Evolutionary conservation across 2,113 vertebrate genomes (phyloP).

Genomic region (Montifringilla adamsi): DNA sequence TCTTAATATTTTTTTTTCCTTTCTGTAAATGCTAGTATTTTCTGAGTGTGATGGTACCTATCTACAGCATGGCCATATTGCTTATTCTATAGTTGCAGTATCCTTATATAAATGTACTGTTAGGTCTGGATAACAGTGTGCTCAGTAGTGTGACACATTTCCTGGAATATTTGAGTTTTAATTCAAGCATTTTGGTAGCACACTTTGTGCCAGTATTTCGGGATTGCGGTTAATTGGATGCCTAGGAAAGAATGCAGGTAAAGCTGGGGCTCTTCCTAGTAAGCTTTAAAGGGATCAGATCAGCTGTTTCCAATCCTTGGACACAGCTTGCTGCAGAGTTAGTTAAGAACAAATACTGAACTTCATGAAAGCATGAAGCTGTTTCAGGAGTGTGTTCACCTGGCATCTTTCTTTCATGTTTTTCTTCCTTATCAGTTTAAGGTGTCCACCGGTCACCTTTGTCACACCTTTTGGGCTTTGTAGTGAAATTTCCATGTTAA

Average conservation of each 20-base stretch:
- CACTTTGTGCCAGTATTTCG: not conserved
- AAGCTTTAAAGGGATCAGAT: not conserved
- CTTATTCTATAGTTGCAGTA: not conserved
- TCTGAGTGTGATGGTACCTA: not conserved
- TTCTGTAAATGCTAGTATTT: not conserved
- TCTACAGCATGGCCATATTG: not conserved
- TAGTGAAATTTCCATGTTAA: constrained; percentile 23
- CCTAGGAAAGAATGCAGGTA: not conserved
- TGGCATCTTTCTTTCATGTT: not conserved
- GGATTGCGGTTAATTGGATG: not conserved
- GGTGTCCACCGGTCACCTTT: not conserved
- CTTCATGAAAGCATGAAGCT: not conserved
- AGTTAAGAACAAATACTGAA: not conserved
- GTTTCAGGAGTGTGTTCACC: not conserved
- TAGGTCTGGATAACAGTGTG: not conserved
- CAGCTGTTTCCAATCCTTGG: not conserved
- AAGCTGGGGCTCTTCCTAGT: not conserved
- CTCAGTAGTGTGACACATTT: not conserved
- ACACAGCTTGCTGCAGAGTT: not conserved
- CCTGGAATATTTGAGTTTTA: not conserved
- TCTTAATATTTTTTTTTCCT: not conserved
- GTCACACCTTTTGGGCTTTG: not conserved
- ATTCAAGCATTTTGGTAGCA: not conserved
- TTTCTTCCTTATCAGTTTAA: not conserved
- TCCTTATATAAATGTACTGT: not conserved